phyloP scores from a whole-genome alignment of 2,888 invertebrate species.

The Thera obeliscata region DNA sequence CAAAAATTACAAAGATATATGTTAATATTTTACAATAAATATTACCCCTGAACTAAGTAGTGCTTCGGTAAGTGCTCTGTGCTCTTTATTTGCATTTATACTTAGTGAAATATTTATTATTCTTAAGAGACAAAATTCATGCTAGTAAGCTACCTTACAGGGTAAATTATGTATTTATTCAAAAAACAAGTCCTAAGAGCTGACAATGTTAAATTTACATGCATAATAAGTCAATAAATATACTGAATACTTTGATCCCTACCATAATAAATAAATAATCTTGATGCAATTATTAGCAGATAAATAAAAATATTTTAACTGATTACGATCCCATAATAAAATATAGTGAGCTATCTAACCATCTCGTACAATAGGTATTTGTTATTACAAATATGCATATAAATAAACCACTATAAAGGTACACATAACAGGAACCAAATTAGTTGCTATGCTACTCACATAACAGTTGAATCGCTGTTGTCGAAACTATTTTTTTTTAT shows the following conservation, averaged over 20 bases:
- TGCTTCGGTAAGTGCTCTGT: conserved; percentile 23
- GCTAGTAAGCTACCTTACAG: not conserved
- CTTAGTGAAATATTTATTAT: not conserved
- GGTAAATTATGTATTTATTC: not conserved
- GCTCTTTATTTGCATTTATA: conserved; percentile 7
- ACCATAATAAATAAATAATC: too few species aligned
- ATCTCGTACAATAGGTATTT: too few species aligned
- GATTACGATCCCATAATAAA: too few species aligned
- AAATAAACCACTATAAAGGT: not conserved
- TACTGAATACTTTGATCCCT: too few species aligned
- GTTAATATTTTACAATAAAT: conserved; percentile 31
- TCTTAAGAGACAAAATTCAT: not conserved
- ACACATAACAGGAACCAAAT: not conserved
- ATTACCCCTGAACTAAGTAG: conserved; percentile 7
- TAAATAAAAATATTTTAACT: too few species aligned
- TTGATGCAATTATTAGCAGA: too few species aligned
- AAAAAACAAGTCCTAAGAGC: too few species aligned
- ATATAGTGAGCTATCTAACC: too few species aligned
- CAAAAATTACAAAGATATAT: conserved; percentile 63
- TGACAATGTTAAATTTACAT: too few species aligned
- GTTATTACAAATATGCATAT: not conserved
- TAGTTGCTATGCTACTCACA: conserved; percentile 59
- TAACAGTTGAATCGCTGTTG: conserved; percentile 62
- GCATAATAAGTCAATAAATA: too few species aligned
- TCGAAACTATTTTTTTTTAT: conserved; percentile 50